A percentile compares a stretch with the other conserved stretches of the same genome.
Conservation (phyloP, 30 jellyfish, hydroid and myxozoan species). For the Pelagia noctiluca region DNA sequence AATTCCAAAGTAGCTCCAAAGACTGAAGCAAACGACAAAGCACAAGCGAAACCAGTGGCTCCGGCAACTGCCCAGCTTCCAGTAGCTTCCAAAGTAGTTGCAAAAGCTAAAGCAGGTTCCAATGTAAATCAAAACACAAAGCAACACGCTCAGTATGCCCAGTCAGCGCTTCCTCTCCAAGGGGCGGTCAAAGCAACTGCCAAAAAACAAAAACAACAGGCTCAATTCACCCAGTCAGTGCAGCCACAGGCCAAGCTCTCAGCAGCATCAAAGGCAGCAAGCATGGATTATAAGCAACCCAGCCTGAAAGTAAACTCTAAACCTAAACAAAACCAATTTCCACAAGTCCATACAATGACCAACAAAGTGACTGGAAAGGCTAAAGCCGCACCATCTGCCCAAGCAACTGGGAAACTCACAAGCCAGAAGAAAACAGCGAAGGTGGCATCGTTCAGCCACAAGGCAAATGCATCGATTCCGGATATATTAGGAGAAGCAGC, state of each 20-base stretch:
- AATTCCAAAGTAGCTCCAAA: conserved; percentile 23
- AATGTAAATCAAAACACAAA: background rate
- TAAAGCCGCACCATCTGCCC: background rate
- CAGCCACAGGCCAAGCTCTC: conserved; percentile 23
- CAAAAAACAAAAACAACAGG: conserved; percentile 33
- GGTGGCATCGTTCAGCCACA: background rate
- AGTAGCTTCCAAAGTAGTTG: background rate
- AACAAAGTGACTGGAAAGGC: background rate
- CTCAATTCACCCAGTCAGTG: conserved; percentile 24
- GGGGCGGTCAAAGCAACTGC: background rate
- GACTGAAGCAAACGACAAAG: background rate
- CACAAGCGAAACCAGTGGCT: conserved; percentile 8
- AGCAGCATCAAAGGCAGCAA: background rate
- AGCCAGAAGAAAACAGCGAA: background rate
- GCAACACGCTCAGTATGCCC: background rate
- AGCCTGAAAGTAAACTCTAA: background rate
- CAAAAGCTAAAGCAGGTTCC: background rate
- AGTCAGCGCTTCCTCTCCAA: background rate
- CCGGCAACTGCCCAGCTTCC: conserved; percentile 7
- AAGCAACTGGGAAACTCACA: conserved; percentile 10
- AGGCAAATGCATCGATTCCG: background rate
- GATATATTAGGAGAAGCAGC: conserved; percentile 83
- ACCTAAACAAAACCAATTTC: background rate
- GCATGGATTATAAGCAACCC: background rate
- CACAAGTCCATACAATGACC: background rate